Evolutionary conservation across 2,888 invertebrate genomes (phyloP).

Genomic region (Allygus modestus): DNA sequence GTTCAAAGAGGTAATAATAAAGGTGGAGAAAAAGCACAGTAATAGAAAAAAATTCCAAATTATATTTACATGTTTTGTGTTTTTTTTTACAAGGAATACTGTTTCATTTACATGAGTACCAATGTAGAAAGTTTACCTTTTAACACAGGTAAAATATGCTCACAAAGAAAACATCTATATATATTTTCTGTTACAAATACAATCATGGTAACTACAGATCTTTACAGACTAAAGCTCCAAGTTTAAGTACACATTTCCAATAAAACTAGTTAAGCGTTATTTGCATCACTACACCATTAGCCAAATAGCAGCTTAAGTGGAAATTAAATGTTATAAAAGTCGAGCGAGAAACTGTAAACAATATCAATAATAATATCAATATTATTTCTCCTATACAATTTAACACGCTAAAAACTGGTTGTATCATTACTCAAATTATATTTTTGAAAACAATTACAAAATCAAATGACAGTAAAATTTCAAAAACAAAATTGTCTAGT

Average conservation of each 20-base stretch:
- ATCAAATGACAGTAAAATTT: no score
- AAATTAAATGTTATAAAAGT: background rate
- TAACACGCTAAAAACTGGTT: no score
- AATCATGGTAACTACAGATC: constrained; percentile 39
- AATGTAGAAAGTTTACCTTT: constrained; percentile 1
- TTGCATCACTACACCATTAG: constrained; percentile 7
- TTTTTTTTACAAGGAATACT: constrained; percentile 43
- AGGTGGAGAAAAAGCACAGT: background rate
- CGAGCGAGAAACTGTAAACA: no score
- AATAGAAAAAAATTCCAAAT: constrained; percentile 29
- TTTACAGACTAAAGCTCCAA: constrained; percentile 1
- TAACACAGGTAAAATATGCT: constrained; percentile 23
- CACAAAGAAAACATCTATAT: constrained; percentile 34
- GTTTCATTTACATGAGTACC: constrained; percentile 27
- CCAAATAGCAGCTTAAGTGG: background rate
- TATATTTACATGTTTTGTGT: constrained; percentile 28
- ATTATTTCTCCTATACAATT: no score
- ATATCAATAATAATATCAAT: no score
- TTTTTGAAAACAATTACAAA: no score
- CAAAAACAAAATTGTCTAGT: no score
- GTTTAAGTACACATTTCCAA: constrained; percentile 16
- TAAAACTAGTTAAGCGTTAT: constrained; percentile 23
- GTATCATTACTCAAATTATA: no score
- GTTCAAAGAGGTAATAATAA: background rate
- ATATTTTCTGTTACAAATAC: constrained; percentile 38